These are phyloP conservation scores for Nannobrachium achirus DNA, from an alignment of 2,113 vertebrate species.

Conservation along the genomic window DNA sequence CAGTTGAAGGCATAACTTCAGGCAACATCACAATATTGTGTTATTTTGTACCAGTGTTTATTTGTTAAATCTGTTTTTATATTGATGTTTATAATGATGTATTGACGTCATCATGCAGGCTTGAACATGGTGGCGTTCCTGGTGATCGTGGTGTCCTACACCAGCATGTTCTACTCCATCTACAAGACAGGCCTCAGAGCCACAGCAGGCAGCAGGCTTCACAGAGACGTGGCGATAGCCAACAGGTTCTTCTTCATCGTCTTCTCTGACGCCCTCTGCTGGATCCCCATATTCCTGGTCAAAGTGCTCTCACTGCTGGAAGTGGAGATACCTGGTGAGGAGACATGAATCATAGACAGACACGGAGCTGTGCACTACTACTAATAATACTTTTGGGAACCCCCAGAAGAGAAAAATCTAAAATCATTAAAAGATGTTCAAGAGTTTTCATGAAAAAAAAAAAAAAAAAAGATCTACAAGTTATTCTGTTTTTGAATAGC, in stretches of 20 bases:
- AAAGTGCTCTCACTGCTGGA: slow-evolving; percentile 81
- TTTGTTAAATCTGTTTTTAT: neutral
- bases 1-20: too few species aligned
- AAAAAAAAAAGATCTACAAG: too few species aligned
- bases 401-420: too few species aligned
- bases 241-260: slow-evolving; percentile 85
- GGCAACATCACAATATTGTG: too few species aligned
- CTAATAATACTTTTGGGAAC: too few species aligned
- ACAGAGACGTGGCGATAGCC: slow-evolving; percentile 77
- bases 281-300: slow-evolving; percentile 85
- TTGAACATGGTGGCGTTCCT: slow-evolving; percentile 83
- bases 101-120: slow-evolving; percentile 71
- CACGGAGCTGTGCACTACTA: too few species aligned
- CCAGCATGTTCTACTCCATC: slow-evolving; percentile 83
- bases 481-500: too few species aligned
- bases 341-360: too few species aligned
- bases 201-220: slow-evolving; percentile 71
- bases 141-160: slow-evolving; percentile 77
- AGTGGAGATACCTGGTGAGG: slow-evolving; percentile 81
- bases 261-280: slow-evolving; percentile 93
- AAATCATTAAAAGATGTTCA: too few species aligned
- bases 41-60: too few species aligned
- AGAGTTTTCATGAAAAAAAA: too few species aligned
- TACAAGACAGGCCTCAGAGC: slow-evolving; percentile 79
- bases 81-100: slow-evolving; percentile 12